Conservation (phyloP, 2,797 vertebrate species). For the Yasuhikotakia modesta region DNA sequence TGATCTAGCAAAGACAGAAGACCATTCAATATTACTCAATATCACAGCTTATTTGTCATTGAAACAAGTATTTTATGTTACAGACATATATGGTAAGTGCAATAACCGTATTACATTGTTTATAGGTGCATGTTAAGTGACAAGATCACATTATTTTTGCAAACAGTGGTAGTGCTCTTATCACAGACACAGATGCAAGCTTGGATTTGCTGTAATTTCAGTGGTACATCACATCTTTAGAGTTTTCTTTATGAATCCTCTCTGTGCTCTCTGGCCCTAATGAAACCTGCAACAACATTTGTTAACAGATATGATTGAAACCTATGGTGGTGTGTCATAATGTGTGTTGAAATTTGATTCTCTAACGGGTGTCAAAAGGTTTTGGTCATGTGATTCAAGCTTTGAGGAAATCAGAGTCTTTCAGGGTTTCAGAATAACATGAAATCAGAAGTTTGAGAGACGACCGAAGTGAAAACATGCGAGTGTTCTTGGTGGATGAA, state of each 20-base stretch:
- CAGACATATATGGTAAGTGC: conserved; percentile 7
- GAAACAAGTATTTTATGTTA: conserved; percentile 19
- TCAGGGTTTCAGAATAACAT: neutral
- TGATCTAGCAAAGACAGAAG: conserved; percentile 9
- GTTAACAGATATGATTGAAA: conserved; percentile 60
- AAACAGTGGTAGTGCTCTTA: neutral
- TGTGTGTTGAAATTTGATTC: conserved; percentile 48
- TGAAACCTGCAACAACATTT: conserved; percentile 58
- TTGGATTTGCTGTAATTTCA: neutral
- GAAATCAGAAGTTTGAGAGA: neutral
- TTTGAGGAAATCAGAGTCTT: neutral
- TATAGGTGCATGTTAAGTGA: neutral
- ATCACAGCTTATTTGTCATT: neutral
- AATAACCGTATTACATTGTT: conserved; percentile 16
- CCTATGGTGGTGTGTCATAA: conserved; percentile 27
- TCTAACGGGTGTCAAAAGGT: neutral
- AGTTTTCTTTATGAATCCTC: neutral
- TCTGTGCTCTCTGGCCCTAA: conserved; percentile 22
- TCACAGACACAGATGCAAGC: neutral
- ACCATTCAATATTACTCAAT: conserved; percentile 14
- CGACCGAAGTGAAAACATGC: neutral
- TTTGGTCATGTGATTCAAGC: neutral
- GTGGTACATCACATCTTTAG: neutral
- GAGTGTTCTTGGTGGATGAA: neutral
- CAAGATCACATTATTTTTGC: neutral